Percentiles rank a stretch among this genome's conserved stretches.
Evolutionary conservation across 2,113 vertebrate species (phyloP).

Genomic region (Microcebus tavaratra): DNA sequence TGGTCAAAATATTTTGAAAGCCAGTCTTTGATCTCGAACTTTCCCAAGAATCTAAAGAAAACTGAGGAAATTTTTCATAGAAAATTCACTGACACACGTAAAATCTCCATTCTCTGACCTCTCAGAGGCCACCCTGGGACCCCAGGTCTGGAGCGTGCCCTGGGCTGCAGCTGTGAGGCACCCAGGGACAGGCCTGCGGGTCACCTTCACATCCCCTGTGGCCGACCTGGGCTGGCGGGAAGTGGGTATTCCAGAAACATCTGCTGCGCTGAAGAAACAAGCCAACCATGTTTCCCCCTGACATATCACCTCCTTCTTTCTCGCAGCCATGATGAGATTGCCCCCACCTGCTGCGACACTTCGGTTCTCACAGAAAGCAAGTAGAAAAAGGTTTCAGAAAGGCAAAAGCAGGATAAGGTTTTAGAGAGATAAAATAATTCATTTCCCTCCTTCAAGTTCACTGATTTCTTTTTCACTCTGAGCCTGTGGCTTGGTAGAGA

Average conservation of each 20-base stretch:
- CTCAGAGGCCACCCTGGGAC: neutral
- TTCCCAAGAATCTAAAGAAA: neutral
- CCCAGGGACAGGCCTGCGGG: neutral
- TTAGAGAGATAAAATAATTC: neutral
- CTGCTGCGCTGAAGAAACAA: neutral
- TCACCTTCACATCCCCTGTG: neutral
- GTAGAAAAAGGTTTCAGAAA: neutral
- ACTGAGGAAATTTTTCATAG: neutral
- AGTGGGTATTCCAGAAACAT: neutral
- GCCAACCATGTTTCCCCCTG: neutral
- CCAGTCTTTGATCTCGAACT: neutral
- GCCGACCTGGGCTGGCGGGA: neutral
- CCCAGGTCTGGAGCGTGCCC: neutral
- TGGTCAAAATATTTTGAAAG: neutral
- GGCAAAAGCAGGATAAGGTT: neutral
- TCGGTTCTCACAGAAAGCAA: neutral
- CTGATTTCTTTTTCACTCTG: neutral
- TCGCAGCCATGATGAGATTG: neutral
- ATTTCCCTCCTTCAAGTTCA: neutral
- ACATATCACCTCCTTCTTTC: neutral
- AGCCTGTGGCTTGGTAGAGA: neutral
- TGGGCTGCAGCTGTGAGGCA: fast-evolving
- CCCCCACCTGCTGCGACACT: neutral
- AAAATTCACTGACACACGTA: neutral
- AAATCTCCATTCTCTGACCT: neutral